Percentiles rank a stretch among this genome's conserved stretches.
phyloP scores from a whole-genome alignment of 2,888 invertebrate genomes.

The Tenthredo notha region DNA sequence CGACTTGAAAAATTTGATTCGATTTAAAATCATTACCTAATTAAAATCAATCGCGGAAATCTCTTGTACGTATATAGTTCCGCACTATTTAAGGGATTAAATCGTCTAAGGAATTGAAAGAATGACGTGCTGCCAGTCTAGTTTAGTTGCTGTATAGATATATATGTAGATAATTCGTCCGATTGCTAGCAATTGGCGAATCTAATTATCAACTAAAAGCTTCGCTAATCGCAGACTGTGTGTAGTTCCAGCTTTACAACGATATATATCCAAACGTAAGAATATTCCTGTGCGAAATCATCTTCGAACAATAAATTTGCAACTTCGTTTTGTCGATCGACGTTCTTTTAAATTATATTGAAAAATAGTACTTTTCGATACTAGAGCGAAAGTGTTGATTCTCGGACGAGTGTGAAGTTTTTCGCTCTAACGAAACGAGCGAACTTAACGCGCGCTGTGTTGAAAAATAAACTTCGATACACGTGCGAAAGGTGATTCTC shows the following conservation, averaged over 20 bases:
- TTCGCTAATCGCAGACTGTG: conserved; percentile 12
- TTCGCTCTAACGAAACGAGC: too few relatives aligned
- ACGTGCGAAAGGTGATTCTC: too few relatives aligned
- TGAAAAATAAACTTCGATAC: too few relatives aligned
- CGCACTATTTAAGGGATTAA: conserved; percentile 11
- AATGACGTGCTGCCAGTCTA: conserved; percentile 21
- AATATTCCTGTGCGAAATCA: too few relatives aligned
- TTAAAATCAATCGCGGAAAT: background rate
- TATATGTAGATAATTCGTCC: background rate
- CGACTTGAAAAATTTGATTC: background rate
- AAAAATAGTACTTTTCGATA: too few relatives aligned
- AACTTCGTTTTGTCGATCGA: background rate
- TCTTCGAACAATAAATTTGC: background rate
- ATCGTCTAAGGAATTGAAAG: conserved; percentile 24
- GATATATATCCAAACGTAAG: background rate
- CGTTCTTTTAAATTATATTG: background rate
- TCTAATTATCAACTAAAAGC: conserved; percentile 37
- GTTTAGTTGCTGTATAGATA: background rate
- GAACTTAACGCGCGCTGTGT: too few relatives aligned
- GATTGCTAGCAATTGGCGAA: conserved; percentile 36
- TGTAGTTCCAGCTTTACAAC: conserved; percentile 16
- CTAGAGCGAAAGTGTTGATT: too few relatives aligned
- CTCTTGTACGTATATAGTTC: background rate
- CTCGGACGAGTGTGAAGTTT: too few relatives aligned
- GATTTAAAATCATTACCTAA: background rate